Evolutionary conservation across 2,797 vertebrate species (phyloP), one percentile per base, ranked within the genome.

Genomic region (Caiman crocodilus): DNA sequence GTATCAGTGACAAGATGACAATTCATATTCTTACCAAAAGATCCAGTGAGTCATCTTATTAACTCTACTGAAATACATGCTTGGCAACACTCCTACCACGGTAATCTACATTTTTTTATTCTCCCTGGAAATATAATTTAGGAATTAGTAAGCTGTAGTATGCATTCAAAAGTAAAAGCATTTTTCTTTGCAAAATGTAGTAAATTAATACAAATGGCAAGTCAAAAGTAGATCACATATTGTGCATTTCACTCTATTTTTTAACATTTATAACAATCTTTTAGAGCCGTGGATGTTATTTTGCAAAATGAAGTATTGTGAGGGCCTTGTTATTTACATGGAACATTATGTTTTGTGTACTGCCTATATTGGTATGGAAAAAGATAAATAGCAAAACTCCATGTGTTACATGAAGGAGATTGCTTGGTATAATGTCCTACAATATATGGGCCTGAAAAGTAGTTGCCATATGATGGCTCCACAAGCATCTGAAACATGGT

Each of bases 31-130:
- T 98, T 96, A 97, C 97, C 97, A 96, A 97, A 97, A 96, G 96
- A 98, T 89, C 84, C 82, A 94, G 94, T 99, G 98, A 98, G 97
- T 98, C 98, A 98, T 98, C 98, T 96, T 92, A 82, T 98, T 98
- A 98, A 99, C 98, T 97, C 97, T 4, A 7, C 87, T 91, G 81
- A 81, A 93, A 90, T 94, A 84, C 91, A 89, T 85, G 16, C 61
- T 96, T 94, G 89, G 93, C 95, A 89, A 23, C 85, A 35, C 2
- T 95, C 85, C 88, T 93, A 95, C 82, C 87, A 93, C 74, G 1
- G 96, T 97, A 90, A 97, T 96, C 80, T 6, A 1, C 42, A 35
- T 60, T 88, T 90, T 85, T 59, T 90, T 21, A 55, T 90, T 90
- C 28, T 94, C 57, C 85, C 71, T 95, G 87, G 81, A 94, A 94